These are phyloP conservation scores for Serilophus lunatus DNA, from an alignment of 2,113 vertebrate genomes.

Conservation along the genomic window DNA sequence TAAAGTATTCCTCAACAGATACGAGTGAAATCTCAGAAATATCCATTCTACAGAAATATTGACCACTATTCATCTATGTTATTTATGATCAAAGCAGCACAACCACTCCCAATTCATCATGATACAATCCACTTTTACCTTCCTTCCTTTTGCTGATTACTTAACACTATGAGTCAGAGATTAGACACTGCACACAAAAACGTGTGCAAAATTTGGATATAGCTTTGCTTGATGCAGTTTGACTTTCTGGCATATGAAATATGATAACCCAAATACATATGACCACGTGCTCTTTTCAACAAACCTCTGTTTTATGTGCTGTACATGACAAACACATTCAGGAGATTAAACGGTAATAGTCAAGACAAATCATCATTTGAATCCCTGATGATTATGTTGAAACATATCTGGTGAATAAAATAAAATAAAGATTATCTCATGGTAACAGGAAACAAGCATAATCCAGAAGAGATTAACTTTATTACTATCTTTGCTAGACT, in stretches of 20 bases:
- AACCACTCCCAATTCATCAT: not conserved
- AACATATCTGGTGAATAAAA: not conserved
- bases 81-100: not conserved
- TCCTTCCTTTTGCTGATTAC: not conserved
- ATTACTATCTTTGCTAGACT: not conserved
- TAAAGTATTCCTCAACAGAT: not conserved
- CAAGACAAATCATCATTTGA: not conserved
- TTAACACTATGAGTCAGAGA: not conserved
- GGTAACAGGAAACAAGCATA: not conserved
- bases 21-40: not conserved
- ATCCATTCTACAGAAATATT: not conserved
- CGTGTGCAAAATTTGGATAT: not conserved
- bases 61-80: not conserved
- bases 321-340: not conserved
- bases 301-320: not conserved
- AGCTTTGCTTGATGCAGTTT: not conserved
- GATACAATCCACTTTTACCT: not conserved
- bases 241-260: not conserved
- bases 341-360: not conserved
- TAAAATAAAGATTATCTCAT: not conserved
- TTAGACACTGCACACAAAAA: not conserved
- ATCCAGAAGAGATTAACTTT: not conserved
- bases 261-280: not conserved
- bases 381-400: not conserved
- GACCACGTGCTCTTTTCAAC: not conserved